phyloP scores from a whole-genome alignment of 2,888 invertebrate species.

The Hermaeophaga mercurialis region DNA sequence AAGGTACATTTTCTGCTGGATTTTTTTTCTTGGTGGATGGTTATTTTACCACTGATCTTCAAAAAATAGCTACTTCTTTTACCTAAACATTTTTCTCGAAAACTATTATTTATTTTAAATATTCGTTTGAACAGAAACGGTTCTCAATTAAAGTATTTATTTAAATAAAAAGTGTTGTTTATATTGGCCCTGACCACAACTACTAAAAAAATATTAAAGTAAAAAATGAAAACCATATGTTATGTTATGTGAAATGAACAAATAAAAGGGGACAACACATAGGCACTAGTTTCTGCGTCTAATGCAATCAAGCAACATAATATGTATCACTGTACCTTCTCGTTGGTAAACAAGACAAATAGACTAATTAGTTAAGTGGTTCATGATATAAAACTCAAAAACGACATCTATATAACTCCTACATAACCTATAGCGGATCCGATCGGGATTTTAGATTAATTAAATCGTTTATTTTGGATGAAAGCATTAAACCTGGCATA shows the following conservation, averaged over 20 bases:
- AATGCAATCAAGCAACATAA: conserved; percentile 43
- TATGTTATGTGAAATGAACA: conserved; percentile 30
- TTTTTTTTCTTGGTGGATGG: too few species aligned
- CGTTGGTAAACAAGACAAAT: conserved; percentile 44
- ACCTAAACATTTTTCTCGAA: too few species aligned
- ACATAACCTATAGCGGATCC: neutral
- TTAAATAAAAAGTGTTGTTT: too few species aligned
- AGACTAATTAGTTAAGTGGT: conserved; percentile 40
- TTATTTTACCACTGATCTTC: too few species aligned
- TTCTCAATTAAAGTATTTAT: too few species aligned
- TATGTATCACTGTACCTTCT: conserved; percentile 37
- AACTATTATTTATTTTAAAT: too few species aligned
- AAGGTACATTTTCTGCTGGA: too few species aligned
- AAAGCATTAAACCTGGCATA: too few species aligned
- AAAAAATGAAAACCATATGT: conserved; percentile 18
- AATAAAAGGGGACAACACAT: conserved; percentile 40
- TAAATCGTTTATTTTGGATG: too few species aligned
- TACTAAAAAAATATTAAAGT: conserved; percentile 24
- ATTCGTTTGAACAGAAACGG: too few species aligned
- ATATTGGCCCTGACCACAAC: conserved; percentile 19
- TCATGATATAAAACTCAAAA: conserved; percentile 22
- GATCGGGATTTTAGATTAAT: too few species aligned
- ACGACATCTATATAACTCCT: conserved; percentile 5
- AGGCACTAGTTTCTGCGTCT: conserved; percentile 41
- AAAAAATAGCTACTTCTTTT: too few species aligned